Base-by-base conservation (phyloP, 1,140 invertebrate genomes). In the Drosophila lini region DNA sequence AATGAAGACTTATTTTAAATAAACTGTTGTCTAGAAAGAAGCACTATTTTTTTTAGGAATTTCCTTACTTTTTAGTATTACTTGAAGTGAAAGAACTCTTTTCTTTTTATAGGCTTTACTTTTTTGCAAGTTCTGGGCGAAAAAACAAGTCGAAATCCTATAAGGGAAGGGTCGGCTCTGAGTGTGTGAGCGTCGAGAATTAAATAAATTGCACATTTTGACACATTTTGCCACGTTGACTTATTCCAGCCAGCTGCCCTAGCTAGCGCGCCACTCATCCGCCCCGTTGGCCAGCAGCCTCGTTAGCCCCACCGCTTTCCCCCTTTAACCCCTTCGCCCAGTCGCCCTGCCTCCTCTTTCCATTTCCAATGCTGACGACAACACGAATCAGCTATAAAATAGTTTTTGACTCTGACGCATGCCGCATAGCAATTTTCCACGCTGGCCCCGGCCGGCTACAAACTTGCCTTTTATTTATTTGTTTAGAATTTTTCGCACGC, bases 191-290 rank as follows among this genome's bases (percentile, higher is more conserved):
- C 59, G 75, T 62, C 42, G 80, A 79, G 83, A 89, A 89, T 89
- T 90, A 89, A 84, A 89, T 90, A 90, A 89, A 89, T 89, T 81
- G 84, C 74, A 64, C 85, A 90, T 89, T 89, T 89, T 90, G 84
- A 89, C 85, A 89, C 85, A 89, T 89, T 89, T 82, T 89, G 84
- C 80, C 68, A 82, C 81, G 84, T 90, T 89, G 84, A 89, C 84
- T 88, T 90, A 90, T 88, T 89, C 69, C 52, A 55, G 70, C 68
- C 52, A 41, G 34, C 36, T 36, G 34, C n/a, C 55, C 44, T 9
- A 50, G 28, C 28, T 13, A 1, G 28, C 38, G 45, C 41, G 22
- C 19, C 52, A 44, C 52, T 73, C 76, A 59, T 47, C 44, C 67
- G 45, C 48, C 42, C 36, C 7, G 44, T 57, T 57, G 52, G 59